A percentile compares a stretch with the other conserved stretches of the same genome.
phyloP scores from a whole-genome alignment of 2,888 invertebrate species.

The Pterostichus madidus region DNA sequence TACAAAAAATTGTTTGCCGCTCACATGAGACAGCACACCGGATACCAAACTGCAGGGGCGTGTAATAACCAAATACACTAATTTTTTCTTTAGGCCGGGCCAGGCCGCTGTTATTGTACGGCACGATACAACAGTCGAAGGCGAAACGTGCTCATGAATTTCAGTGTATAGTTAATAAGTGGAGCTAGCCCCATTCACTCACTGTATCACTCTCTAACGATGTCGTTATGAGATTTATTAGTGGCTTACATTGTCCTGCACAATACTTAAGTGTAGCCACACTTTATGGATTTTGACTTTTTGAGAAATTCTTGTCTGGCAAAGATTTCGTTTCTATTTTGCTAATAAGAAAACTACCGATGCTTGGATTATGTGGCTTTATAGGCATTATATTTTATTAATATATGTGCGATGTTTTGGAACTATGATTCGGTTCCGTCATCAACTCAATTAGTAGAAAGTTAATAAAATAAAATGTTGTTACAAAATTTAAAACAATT shows the following conservation, averaged over 20 bases:
- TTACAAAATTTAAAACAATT: no score
- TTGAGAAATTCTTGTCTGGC: constrained; percentile 26
- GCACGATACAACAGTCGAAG: constrained; percentile 55
- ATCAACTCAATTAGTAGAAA: no score
- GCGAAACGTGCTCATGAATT: constrained; percentile 66
- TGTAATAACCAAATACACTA: constrained; percentile 62
- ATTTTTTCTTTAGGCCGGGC: constrained; percentile 46
- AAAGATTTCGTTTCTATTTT: not conserved
- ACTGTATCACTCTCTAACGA: constrained; percentile 63
- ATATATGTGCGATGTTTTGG: no score
- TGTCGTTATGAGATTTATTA: constrained; percentile 67
- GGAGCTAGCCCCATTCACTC: constrained; percentile 21
- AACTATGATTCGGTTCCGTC: no score
- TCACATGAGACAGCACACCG: not conserved
- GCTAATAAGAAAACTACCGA: no score
- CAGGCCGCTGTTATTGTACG: not conserved
- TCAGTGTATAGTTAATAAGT: constrained; percentile 64
- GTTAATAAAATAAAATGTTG: no score
- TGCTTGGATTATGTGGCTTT: no score
- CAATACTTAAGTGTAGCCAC: constrained; percentile 49
- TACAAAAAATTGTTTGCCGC: constrained; percentile 45
- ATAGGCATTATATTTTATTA: no score
- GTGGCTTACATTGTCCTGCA: constrained; percentile 50
- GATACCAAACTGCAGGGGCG: constrained; percentile 61
- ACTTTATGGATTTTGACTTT: constrained; percentile 30